phyloP scores from a whole-genome alignment of 1,140 invertebrate genomes.

The Drosophila mayri region DNA sequence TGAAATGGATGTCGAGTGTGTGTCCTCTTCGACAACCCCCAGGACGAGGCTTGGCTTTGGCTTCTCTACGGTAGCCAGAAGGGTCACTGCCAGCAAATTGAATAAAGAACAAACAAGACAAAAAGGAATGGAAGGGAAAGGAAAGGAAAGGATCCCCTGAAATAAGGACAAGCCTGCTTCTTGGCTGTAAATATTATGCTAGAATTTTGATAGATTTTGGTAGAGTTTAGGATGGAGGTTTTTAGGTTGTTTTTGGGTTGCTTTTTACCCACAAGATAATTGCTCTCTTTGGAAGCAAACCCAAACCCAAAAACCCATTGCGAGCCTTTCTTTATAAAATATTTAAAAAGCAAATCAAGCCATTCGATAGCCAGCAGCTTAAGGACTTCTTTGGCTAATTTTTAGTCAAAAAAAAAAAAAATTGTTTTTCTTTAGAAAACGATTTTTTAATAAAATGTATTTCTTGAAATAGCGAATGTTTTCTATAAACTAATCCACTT shows the following conservation, averaged over 20 bases:
- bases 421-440: not conserved
- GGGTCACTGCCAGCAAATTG: conserved; percentile 65
- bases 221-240: not conserved
- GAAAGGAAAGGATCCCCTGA: conserved; percentile 2
- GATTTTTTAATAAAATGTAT: not conserved
- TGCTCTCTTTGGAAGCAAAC: not conserved
- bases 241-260: not conserved
- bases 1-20: conserved; percentile 54
- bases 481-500: not conserved
- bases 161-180: conserved; percentile 9
- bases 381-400: no score
- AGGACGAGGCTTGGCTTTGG: conserved; percentile 1
- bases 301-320: not conserved
- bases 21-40: conserved; percentile 26
- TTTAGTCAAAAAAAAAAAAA: not conserved
- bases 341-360: not conserved
- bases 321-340: not conserved
- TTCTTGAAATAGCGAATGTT: not conserved
- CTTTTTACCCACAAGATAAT: not conserved
- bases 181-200: conserved; percentile 33
- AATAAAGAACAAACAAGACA: conserved; percentile 42
- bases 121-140: not conserved
- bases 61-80: conserved; percentile 24
- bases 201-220: conserved; percentile 38
- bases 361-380: no score